phyloP scores from a whole-genome alignment of 2,888 invertebrate genomes.

The Schizaphis graminum region DNA sequence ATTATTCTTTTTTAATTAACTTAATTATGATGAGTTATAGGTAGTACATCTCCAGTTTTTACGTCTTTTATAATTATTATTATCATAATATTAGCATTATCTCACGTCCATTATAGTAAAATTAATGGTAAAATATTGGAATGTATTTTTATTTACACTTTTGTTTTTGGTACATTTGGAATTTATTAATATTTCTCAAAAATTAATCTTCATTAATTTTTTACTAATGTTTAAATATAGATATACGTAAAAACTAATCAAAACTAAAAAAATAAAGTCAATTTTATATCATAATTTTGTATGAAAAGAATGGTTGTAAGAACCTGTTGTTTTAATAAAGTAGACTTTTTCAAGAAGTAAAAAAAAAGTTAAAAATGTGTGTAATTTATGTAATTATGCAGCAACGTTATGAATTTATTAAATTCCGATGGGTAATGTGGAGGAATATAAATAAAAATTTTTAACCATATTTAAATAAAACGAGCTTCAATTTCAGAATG shows the following conservation, averaged over 20 bases:
- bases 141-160: too few species aligned
- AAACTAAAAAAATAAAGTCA: too few species aligned
- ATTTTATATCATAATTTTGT: not conserved
- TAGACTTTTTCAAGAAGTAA: not conserved
- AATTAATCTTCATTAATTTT: too few species aligned
- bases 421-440: not conserved
- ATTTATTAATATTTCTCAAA: too few species aligned
- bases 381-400: not conserved
- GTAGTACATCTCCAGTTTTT: not conserved
- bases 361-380: not conserved
- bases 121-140: too few species aligned
- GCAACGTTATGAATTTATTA: not conserved
- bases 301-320: not conserved
- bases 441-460: not conserved
- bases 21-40: not conserved
- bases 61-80: too few species aligned
- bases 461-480: not conserved
- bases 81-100: not conserved
- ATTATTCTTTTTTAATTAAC: not conserved
- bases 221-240: too few species aligned
- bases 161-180: too few species aligned
- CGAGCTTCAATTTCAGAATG: not conserved
- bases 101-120: not conserved
- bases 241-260: too few species aligned
- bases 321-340: not conserved